Percentiles rank a stretch among this genome's conserved stretches.
Conservation (phyloP, 2,888 invertebrate species). For the Sarcophaga variegata region DNA sequence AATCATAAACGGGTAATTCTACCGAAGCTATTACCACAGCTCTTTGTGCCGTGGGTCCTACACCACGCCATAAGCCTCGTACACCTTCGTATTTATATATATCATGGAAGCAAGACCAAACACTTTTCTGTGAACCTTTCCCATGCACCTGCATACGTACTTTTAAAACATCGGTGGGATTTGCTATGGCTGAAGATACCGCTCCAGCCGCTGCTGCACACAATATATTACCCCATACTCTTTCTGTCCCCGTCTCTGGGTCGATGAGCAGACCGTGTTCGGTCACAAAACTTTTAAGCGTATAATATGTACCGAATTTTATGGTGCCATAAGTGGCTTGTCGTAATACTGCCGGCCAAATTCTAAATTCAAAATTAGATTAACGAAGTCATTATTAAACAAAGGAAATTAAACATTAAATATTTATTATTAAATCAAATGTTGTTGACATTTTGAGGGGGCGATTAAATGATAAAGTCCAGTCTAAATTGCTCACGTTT, state of each 20-base stretch:
- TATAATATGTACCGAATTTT: slow-evolving; percentile 97
- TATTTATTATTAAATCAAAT: slow-evolving; percentile 10
- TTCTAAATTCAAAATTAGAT: slow-evolving; percentile 83
- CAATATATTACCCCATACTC: slow-evolving; percentile 87
- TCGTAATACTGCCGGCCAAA: slow-evolving; percentile 94
- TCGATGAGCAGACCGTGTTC: slow-evolving; percentile 82
- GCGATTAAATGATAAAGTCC: not conserved
- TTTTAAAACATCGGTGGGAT: slow-evolving; percentile 97
- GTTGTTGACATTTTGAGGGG: not conserved
- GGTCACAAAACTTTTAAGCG: slow-evolving; percentile 88
- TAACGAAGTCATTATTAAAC: slow-evolving; percentile 13
- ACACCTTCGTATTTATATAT: slow-evolving; percentile 92
- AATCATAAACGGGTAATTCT: slow-evolving; percentile 96
- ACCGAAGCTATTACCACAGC: slow-evolving; percentile 97
- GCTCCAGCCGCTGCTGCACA: slow-evolving; percentile 89
- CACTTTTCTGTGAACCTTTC: slow-evolving; percentile 83
- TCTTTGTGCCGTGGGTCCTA: slow-evolving; percentile 95
- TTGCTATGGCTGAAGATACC: slow-evolving; percentile 96
- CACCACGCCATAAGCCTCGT: slow-evolving; percentile 95
- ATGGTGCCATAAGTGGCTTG: slow-evolving; percentile 98
- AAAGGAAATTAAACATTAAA: not conserved
- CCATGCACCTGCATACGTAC: slow-evolving; percentile 93
- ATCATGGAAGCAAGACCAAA: slow-evolving; percentile 90
- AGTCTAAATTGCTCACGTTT: not conserved
- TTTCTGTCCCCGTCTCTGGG: slow-evolving; percentile 82